phyloP scores from a whole-genome alignment of 1,140 invertebrate species.

The Radopholus similis region DNA sequence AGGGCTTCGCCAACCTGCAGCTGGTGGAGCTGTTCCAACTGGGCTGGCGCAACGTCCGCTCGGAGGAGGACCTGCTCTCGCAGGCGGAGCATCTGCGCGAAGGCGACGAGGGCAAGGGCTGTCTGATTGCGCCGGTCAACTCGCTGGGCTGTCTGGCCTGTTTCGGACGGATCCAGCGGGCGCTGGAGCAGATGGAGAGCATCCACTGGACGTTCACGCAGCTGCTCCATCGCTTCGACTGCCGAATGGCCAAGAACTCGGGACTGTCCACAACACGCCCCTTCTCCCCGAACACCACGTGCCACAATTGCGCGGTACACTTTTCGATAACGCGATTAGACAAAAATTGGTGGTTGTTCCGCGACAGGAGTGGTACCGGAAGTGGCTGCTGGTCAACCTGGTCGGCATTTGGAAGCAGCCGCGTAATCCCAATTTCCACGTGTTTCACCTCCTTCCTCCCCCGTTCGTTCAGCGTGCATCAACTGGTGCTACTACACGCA shows the following conservation, averaged over 20 bases:
- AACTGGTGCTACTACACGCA: constrained; percentile 60
- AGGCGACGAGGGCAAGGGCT: constrained; percentile 28
- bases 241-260: constrained; percentile 48
- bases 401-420: constrained; percentile 50
- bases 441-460: background rate
- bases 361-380: constrained; percentile 55
- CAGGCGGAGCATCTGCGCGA: constrained; percentile 31
- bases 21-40: constrained; percentile 42
- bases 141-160: constrained; percentile 35
- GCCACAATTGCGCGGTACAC: constrained; percentile 56
- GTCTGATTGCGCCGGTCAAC: constrained; percentile 26
- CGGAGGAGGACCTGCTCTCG: constrained; percentile 39
- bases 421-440: background rate
- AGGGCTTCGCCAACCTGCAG: constrained; percentile 32
- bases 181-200: constrained; percentile 29
- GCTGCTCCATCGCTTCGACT: constrained; percentile 54
- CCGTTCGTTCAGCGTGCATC: constrained; percentile 41
- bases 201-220: constrained; percentile 39
- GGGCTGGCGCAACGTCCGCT: constrained; percentile 31
- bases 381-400: constrained; percentile 57
- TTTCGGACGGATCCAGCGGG: constrained; percentile 32
- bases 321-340: no score
- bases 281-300: constrained; percentile 59
- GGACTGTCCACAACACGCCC: constrained; percentile 49
- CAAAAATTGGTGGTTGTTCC: no score